Percentiles rank a stretch among this genome's conserved stretches.
Conservation (phyloP, 2,888 invertebrate genomes). For the Meteorus cinctellus region DNA sequence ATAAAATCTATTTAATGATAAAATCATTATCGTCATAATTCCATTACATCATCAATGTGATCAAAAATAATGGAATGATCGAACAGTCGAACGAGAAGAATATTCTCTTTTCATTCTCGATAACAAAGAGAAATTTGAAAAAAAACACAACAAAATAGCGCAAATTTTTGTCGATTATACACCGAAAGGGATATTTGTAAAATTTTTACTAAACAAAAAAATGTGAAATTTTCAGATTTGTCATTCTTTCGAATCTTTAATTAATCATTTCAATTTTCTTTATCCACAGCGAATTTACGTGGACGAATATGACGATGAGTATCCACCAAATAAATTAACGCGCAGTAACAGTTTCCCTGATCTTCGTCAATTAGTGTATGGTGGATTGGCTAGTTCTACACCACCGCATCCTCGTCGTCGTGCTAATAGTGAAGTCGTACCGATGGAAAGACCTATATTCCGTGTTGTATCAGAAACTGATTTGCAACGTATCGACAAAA, state of each 20-base stretch:
- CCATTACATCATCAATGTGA: no score
- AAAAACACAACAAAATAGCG: no score
- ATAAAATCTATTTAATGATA: no score
- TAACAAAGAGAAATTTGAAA: no score
- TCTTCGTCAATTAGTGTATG: constrained; percentile 76
- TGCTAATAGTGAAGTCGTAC: constrained; percentile 70
- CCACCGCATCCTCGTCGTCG: constrained; percentile 67
- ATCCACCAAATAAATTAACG: constrained; percentile 66
- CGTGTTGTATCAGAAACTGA: constrained; percentile 87
- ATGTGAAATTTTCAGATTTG: no score
- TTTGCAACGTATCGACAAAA: constrained; percentile 84
- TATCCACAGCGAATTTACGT: constrained; percentile 84
- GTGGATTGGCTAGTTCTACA: constrained; percentile 57
- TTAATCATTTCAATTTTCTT: neutral
- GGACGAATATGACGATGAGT: constrained; percentile 66
- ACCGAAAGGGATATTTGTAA: no score
- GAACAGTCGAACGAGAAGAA: neutral
- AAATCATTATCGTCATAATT: no score
- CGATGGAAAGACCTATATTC: constrained; percentile 70
- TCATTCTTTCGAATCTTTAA: no score
- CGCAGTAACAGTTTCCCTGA: constrained; percentile 84
- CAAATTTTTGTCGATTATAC: no score
- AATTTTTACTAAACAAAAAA: no score
- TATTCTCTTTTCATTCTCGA: no score
- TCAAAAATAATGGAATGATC: no score